These are phyloP conservation scores for Erythrocebus patas DNA, from an alignment of 2,113 vertebrate genomes.

Conservation along the genomic window DNA sequence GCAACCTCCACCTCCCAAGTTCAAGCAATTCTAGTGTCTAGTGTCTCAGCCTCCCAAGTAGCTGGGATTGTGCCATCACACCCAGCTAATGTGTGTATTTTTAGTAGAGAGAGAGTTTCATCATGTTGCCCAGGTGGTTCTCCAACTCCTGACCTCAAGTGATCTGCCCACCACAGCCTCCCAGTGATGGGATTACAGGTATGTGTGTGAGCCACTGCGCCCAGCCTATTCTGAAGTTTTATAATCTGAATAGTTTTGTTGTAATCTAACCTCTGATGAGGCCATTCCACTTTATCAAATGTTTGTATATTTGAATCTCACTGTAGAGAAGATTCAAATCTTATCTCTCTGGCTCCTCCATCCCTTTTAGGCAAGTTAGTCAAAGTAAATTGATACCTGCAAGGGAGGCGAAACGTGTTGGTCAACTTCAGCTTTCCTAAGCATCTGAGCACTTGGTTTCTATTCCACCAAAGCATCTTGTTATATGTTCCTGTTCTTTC, in stretches of 20 bases:
- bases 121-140: too few species aligned
- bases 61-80: too few species aligned
- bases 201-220: too few species aligned
- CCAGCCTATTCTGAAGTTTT: not conserved
- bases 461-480: not conserved
- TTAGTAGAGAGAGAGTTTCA: too few species aligned
- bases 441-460: not conserved
- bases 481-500: not conserved
- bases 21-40: too few species aligned
- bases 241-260: conserved; percentile 16
- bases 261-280: not conserved
- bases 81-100: too few species aligned
- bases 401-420: not conserved
- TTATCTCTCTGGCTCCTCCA: not conserved
- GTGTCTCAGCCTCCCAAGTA: too few species aligned
- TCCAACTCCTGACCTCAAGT: too few species aligned
- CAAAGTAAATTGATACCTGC: not conserved
- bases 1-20: too few species aligned
- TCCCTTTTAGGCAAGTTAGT: conserved; percentile 7
- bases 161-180: too few species aligned
- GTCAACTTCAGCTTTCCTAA: not conserved
- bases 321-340: conserved; percentile 5
- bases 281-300: not conserved
- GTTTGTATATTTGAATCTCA: conserved; percentile 12
- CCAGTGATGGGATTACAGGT: too few species aligned